Conservation (phyloP, 2,113 vertebrate species). For the Hippocampus abdominalis region DNA sequence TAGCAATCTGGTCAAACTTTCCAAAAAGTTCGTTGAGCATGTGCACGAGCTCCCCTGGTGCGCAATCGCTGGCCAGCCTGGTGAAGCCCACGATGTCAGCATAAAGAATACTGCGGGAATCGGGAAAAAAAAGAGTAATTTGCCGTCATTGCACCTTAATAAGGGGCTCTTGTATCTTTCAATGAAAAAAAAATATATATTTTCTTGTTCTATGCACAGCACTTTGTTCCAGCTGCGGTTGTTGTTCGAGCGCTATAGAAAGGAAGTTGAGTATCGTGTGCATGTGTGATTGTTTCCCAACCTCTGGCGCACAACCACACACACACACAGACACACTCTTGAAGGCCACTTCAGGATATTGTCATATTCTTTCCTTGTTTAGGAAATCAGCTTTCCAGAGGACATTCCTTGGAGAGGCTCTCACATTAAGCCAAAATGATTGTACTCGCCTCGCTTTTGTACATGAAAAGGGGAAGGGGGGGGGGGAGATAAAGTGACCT, state of each 20-base stretch:
- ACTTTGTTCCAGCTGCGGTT: too few species aligned
- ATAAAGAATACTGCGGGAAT: constrained; percentile 82
- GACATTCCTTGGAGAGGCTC: constrained; percentile 26
- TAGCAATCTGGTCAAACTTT: constrained; percentile 98
- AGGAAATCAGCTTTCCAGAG: constrained; percentile 37
- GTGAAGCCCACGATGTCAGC: constrained; percentile 98
- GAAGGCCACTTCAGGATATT: constrained; percentile 20
- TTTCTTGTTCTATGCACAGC: too few species aligned
- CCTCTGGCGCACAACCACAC: not conserved
- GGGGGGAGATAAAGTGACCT: constrained; percentile 37
- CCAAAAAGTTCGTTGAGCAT: constrained; percentile 97
- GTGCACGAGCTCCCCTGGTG: constrained; percentile 91
- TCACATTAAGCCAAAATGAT: constrained; percentile 18
- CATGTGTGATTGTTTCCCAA: too few species aligned
- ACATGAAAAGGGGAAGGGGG: not conserved
- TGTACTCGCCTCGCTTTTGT: constrained; percentile 8
- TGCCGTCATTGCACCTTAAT: not conserved
- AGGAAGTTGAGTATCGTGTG: too few species aligned
- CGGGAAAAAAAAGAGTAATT: not conserved
- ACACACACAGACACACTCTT: not conserved
- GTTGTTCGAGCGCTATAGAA: too few species aligned
- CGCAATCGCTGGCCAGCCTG: constrained; percentile 93
- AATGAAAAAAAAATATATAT: too few species aligned
- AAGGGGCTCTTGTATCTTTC: too few species aligned
- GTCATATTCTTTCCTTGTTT: constrained; percentile 16